Conservation (phyloP, 2,888 invertebrate species). For the Ophion ellenae region DNA sequence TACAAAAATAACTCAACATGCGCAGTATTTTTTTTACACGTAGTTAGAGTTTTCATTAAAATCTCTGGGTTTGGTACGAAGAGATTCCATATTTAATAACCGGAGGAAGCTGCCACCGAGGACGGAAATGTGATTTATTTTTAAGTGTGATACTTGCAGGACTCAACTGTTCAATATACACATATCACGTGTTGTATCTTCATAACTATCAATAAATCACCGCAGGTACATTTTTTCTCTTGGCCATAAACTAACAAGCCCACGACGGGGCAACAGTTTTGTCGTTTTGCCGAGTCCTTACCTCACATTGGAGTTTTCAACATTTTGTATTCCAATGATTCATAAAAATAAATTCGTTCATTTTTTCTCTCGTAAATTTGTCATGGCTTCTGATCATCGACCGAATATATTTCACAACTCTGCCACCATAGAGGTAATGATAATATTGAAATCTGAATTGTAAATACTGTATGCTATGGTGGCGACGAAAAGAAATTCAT, state of each 20-base stretch:
- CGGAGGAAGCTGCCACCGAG: conserved; percentile 49
- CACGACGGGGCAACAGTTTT: neutral
- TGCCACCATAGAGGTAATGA: too few relatives aligned
- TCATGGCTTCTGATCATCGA: neutral
- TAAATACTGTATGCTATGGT: neutral
- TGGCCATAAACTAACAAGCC: neutral
- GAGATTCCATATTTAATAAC: conserved; percentile 37
- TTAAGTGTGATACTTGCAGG: conserved; percentile 30
- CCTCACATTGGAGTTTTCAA: neutral
- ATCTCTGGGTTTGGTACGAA: conserved; percentile 26
- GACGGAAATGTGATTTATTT: conserved; percentile 53
- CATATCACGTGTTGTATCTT: neutral
- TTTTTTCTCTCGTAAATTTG: neutral
- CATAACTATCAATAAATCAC: conserved; percentile 26
- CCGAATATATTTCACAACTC: neutral
- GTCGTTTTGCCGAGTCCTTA: conserved; percentile 1
- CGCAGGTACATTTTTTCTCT: conserved; percentile 43
- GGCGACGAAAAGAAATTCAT: neutral
- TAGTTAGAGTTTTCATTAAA: conserved; percentile 39
- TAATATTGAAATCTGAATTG: neutral
- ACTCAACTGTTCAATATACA: conserved; percentile 19
- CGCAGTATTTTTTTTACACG: conserved; percentile 41
- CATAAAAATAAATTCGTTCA: neutral
- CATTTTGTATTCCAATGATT: neutral
- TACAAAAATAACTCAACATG: conserved; percentile 65